Base-by-base conservation (phyloP, 2,888 invertebrate species). In the Desoria tigrina region DNA sequence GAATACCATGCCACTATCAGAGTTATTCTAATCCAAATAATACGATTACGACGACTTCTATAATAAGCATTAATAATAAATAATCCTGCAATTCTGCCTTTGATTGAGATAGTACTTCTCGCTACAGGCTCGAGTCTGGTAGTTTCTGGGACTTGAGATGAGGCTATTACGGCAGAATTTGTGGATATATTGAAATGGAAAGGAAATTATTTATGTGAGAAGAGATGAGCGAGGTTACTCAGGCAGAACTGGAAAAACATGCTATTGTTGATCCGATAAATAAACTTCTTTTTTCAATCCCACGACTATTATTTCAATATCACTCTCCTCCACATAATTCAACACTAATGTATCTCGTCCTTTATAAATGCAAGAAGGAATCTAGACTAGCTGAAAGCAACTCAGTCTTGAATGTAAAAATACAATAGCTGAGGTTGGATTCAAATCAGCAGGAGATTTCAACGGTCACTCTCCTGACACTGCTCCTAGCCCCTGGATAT, bases 181-280 rank as follows among this genome's bases (percentile, higher is more conserved):
- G n/a, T n/a, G n/a, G n/a, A n/a, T n/a, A n/a, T n/a, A n/a, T n/a
- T n/a, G n/a, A n/a, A n/a, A n/a, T n/a, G n/a, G 18, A 6, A 16
- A 32, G 27, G n/a, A 54, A 54, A 54, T 54, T 54, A 54, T 26
- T 54, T 54, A 54, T 54, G 54, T 54, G 54, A 54, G 54, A 54
- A 51, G 21, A 51, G 16, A 23, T 21, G 18, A 28, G 28, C 27
- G 26, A 32, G 28, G 32, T 54, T 54, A 54, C 54, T 54, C 54
- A 54, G 21, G 28, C 28, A 54, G 54, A 54, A 54, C 54, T 54
- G 54, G 54, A 54, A 54, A 54, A 28, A 54, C 54, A 54, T 54
- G 54, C 54, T 32, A 54, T 54, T 54, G 54, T 54, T 14, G 27
- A 54, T 28, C n/a, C 32, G 32, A 32, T 32, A 32, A 32, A 32